phyloP scores from a whole-genome alignment of 2,797 vertebrate genomes.

The Sciurus vulgaris region DNA sequence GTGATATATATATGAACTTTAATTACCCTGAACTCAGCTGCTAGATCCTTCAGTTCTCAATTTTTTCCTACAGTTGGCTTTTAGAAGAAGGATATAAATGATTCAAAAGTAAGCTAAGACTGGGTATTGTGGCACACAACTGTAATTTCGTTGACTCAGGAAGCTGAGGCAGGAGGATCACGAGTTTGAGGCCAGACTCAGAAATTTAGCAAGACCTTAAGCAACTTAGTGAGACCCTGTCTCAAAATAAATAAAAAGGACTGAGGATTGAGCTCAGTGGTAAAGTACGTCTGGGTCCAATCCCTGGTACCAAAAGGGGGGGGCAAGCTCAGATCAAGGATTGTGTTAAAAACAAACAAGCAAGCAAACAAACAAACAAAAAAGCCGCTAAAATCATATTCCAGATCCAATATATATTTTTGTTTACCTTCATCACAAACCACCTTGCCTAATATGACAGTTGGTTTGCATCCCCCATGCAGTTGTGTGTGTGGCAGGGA shows the following conservation, averaged over 20 bases:
- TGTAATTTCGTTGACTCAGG: no score
- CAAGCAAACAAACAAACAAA: conserved; percentile 43
- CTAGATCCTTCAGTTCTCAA: conserved; percentile 47
- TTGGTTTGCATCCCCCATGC: background rate
- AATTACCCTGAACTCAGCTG: conserved; percentile 44
- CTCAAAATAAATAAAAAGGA: no score
- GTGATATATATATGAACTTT: conserved; percentile 5
- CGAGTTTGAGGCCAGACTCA: no score
- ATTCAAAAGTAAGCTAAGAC: conserved; percentile 10
- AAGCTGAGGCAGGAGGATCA: no score
- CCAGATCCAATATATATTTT: conserved; percentile 35
- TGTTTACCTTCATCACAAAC: conserved; percentile 37
- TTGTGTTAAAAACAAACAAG: conserved; percentile 63
- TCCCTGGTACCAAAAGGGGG: no score
- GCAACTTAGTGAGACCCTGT: no score
- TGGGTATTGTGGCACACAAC: no score
- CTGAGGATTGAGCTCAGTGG: no score
- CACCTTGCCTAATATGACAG: background rate
- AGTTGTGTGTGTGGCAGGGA: background rate
- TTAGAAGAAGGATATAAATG: conserved; percentile 64
- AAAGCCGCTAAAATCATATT: conserved; percentile 52
- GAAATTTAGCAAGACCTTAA: no score
- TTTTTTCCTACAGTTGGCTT: background rate
- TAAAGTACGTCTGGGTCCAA: no score
- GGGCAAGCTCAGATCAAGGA: background rate